Conservation (phyloP, 2,888 invertebrate genomes). For the Amphipyra tragopoginis region DNA sequence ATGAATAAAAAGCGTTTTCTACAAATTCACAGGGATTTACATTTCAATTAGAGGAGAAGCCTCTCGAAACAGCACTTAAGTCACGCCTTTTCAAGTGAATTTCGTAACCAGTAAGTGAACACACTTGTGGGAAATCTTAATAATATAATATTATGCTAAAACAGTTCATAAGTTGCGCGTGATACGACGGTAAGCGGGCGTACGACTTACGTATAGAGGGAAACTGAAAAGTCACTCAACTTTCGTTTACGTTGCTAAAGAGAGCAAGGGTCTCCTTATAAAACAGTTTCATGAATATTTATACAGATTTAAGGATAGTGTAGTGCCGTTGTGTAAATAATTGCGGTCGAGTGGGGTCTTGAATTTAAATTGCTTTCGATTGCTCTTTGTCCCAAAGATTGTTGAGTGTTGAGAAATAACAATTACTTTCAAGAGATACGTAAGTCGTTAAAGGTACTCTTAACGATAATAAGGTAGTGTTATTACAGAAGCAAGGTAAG, state of each 20-base stretch:
- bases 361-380: constrained; percentile 73
- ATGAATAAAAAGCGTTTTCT: constrained; percentile 44
- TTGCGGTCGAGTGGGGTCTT: constrained; percentile 70
- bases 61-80: constrained; percentile 34
- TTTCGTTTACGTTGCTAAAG: constrained; percentile 74
- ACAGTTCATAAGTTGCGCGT: constrained; percentile 61
- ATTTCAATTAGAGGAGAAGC: constrained; percentile 51
- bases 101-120: constrained; percentile 37
- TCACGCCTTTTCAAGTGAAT: constrained; percentile 53
- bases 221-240: constrained; percentile 70
- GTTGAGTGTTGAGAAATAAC: constrained; percentile 56
- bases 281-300: constrained; percentile 83
- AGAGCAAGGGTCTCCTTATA: constrained; percentile 75
- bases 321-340: constrained; percentile 76
- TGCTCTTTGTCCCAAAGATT: constrained; percentile 60
- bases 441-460: constrained; percentile 17
- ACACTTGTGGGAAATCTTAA: constrained; percentile 35
- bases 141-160: constrained; percentile 62
- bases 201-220: constrained; percentile 29
- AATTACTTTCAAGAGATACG: constrained; percentile 36
- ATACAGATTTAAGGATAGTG: constrained; percentile 80
- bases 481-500: constrained; percentile 28
- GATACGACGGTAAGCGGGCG: constrained; percentile 51
- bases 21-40: constrained; percentile 55
- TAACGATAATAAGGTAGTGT: constrained; percentile 1